phyloP scores from a whole-genome alignment of 2,113 vertebrate species.

The Hippocampus mohnikei region DNA sequence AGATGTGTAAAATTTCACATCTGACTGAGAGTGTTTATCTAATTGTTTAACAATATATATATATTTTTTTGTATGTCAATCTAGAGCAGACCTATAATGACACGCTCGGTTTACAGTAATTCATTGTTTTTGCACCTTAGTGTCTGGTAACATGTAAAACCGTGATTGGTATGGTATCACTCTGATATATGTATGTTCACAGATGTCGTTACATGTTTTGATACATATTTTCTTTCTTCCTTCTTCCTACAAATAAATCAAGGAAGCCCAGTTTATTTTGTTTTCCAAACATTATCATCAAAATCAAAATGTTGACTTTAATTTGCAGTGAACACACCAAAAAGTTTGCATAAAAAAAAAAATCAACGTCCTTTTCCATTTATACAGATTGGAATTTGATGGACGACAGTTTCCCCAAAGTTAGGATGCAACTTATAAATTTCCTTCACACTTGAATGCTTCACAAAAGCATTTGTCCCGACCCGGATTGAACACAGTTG shows the following conservation, averaged over 20 bases:
- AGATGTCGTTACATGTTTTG: too few species aligned
- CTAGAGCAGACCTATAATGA: too few species aligned
- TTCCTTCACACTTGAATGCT: constrained; percentile 59
- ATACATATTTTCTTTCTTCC: neutral
- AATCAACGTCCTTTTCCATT: neutral
- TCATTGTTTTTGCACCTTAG: too few species aligned
- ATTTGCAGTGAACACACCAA: neutral
- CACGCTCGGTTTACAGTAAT: too few species aligned
- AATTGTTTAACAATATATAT: too few species aligned
- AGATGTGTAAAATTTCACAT: too few species aligned
- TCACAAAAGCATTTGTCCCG: constrained; percentile 72
- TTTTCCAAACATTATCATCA: neutral
- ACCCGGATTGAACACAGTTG: constrained; percentile 71
- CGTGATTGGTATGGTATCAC: too few species aligned
- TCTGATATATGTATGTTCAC: too few species aligned
- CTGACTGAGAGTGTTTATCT: too few species aligned
- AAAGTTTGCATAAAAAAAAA: neutral
- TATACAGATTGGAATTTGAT: constrained; percentile 44
- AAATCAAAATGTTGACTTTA: neutral
- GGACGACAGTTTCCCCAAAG: constrained; percentile 52
- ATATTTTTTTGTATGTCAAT: too few species aligned
- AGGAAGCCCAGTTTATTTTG: neutral
- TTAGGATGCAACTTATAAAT: constrained; percentile 67
- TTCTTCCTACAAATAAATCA: neutral
- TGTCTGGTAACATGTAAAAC: too few species aligned